Base-by-base conservation (phyloP, 2,888 invertebrate species). In the Hypomecis punctinalis region DNA sequence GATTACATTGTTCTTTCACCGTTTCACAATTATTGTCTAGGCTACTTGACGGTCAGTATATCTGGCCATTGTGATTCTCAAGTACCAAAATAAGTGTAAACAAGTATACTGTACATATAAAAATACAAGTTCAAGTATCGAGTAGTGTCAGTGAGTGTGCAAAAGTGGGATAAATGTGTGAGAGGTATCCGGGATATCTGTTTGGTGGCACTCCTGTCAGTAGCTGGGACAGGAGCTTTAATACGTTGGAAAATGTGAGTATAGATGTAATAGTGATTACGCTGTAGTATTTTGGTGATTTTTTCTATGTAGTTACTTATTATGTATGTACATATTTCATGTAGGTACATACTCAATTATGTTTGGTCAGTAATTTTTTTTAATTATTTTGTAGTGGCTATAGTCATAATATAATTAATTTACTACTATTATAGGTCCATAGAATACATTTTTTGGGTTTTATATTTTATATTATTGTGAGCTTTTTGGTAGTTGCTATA, bases 171-270 rank as follows among this genome's bases (percentile, higher is more conserved):
- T 77, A 77, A 74, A 93, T 93, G 93, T 84, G 91, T 82, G 91
- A 93, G 68, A 82, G 92, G 66, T 93, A 91, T 66, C 91, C 91
- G 0, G 91, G 91, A 33, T 93, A 89, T 75, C 76, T 90, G 78
- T 91, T 86, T 63, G 90, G 92, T 46, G 92, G 93, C 54, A 91
- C 91, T 74, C 93, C 93, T 70, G 91, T 91, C 82, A 91, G 91
- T 75, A 91, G 92, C 80, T 93, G 93, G 93, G 93, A 93, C 80
- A 84, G 91, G 81, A 80, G 91, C 71, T 91, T 86, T 76, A 88
- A 88, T 77, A 82, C 88, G 36, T 72, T 93, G 80, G 92, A 93
- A 79, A 92, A 93, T 88, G 92, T 93, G 66, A 92, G 92, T 91
- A 78, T 33, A 47, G 13, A 37, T n/a, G 9, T n/a, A 59, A 6